phyloP scores from a whole-genome alignment of 2,888 invertebrate genomes.

The Drosophila multiciliata region DNA sequence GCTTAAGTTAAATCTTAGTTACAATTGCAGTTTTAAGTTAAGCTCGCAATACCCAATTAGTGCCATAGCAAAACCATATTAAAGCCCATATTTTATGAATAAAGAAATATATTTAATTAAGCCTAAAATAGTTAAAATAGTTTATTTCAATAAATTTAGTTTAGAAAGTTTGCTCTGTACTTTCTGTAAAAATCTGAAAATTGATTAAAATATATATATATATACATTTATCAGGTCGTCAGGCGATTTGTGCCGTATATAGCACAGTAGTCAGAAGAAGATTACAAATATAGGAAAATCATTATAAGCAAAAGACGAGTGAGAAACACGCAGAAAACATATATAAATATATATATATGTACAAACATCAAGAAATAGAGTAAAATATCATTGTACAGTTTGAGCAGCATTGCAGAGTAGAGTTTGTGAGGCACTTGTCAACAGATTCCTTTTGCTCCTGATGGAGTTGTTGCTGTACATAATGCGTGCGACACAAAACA shows the following conservation, averaged over 20 bases:
- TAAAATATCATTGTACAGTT: slow-evolving; percentile 48
- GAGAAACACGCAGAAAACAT: slow-evolving; percentile 21
- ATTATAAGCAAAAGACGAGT: slow-evolving; percentile 17
- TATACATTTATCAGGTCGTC: neutral
- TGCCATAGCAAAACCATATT: neutral
- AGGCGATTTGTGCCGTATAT: slow-evolving; percentile 8
- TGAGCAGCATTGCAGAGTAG: slow-evolving; percentile 30
- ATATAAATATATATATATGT: slow-evolving; percentile 9
- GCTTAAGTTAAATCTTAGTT: slow-evolving; percentile 35
- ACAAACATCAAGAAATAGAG: slow-evolving; percentile 13
- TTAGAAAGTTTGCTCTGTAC: neutral
- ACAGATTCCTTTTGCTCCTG: slow-evolving; percentile 40
- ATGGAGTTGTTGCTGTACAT: slow-evolving; percentile 49
- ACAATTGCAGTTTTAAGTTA: slow-evolving; percentile 13
- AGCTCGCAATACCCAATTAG: slow-evolving; percentile 5
- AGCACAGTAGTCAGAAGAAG: slow-evolving; percentile 21
- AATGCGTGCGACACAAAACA: slow-evolving; percentile 68
- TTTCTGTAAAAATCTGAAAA: slow-evolving; percentile 17
- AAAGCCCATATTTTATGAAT: neutral
- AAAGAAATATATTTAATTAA: neutral
- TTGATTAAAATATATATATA: slow-evolving; percentile 8
- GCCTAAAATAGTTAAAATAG: neutral
- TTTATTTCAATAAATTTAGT: too few species aligned
- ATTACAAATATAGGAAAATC: slow-evolving; percentile 3
- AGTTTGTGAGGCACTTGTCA: slow-evolving; percentile 43